These are phyloP conservation scores for Ctenoplectra terminalis DNA, from an alignment of 1,140 invertebrate genomes.

Conservation along the genomic window DNA sequence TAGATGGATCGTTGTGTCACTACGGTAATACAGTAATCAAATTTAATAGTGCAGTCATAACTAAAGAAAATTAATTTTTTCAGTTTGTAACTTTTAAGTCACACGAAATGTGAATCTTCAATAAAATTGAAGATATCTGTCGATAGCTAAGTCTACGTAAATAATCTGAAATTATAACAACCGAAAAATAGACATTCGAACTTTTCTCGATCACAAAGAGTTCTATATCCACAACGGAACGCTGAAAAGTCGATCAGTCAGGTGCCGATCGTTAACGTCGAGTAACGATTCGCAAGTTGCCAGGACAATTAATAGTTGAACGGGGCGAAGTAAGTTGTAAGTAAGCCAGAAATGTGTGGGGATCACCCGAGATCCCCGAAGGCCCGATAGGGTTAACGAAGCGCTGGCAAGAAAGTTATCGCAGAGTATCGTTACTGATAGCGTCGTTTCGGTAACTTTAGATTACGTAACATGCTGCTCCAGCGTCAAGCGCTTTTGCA, in stretches of 20 bases:
- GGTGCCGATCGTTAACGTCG: neutral
- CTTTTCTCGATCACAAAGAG: no score
- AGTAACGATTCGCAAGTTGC: constrained; percentile 4
- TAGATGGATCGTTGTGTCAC: no score
- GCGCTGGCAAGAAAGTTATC: constrained; percentile 22
- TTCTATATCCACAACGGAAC: neutral
- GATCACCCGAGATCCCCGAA: neutral
- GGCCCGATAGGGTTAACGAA: constrained; percentile 15
- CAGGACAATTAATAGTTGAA: constrained; percentile 19
- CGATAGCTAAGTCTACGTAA: no score
- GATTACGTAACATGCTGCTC: constrained; percentile 17
- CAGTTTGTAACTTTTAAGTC: no score
- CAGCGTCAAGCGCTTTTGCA: constrained; percentile 15
- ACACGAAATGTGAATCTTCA: no score
- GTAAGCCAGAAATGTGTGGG: constrained; percentile 23
- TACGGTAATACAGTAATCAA: no score
- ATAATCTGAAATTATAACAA: no score
- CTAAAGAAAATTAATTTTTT: no score
- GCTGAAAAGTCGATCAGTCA: neutral
- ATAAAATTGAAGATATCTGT: no score
- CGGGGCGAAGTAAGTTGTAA: constrained; percentile 4
- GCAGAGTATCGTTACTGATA: constrained; percentile 10
- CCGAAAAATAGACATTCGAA: no score
- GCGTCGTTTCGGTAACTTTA: constrained; percentile 33
- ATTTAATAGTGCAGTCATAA: no score